Evolutionary conservation across 1,140 invertebrate genomes (phyloP).

Genomic region (Micrasema longulum): DNA sequence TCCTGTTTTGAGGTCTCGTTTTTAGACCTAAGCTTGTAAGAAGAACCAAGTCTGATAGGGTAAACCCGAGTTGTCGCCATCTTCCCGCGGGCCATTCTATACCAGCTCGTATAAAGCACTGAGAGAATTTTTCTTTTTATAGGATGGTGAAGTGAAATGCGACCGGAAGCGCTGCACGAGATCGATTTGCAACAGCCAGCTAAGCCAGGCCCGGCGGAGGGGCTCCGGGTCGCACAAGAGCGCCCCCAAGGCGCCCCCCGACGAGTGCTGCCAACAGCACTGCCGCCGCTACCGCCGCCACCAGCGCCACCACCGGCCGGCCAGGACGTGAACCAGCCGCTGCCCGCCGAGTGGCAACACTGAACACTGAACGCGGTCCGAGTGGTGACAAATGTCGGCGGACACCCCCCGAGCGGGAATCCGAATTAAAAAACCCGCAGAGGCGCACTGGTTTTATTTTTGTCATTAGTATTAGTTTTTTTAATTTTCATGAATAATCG

Average conservation of each 20-base stretch:
- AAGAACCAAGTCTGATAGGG: too few species aligned
- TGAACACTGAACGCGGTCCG: conserved; percentile 12
- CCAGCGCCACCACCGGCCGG: conserved; percentile 55
- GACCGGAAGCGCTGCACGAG: conserved; percentile 82
- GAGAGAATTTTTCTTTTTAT: too few species aligned
- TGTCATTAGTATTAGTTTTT: too few species aligned
- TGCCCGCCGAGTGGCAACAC: conserved; percentile 2
- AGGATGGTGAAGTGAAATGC: conserved; percentile 85
- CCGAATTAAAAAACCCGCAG: too few species aligned
- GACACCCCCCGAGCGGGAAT: neutral
- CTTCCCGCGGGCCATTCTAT: too few species aligned
- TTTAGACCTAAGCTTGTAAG: too few species aligned
- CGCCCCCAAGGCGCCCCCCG: conserved; percentile 23
- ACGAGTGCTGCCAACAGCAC: conserved; percentile 48
- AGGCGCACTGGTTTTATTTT: too few species aligned
- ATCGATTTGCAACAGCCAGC: conserved; percentile 73
- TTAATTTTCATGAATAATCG: too few species aligned
- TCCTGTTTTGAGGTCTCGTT: too few species aligned
- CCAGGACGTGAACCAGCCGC: conserved; percentile 48
- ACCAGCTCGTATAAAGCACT: too few species aligned
- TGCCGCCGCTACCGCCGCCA: conserved; percentile 63
- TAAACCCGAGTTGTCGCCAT: too few species aligned
- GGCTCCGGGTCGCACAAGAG: conserved; percentile 50
- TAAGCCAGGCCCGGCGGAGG: conserved; percentile 59
- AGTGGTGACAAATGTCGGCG: neutral